Percentiles rank a stretch among this genome's conserved stretches.
These are phyloP conservation scores for Pyrocephalus nanus DNA, from an alignment of 2,797 vertebrate genomes.

Conservation along the genomic window DNA sequence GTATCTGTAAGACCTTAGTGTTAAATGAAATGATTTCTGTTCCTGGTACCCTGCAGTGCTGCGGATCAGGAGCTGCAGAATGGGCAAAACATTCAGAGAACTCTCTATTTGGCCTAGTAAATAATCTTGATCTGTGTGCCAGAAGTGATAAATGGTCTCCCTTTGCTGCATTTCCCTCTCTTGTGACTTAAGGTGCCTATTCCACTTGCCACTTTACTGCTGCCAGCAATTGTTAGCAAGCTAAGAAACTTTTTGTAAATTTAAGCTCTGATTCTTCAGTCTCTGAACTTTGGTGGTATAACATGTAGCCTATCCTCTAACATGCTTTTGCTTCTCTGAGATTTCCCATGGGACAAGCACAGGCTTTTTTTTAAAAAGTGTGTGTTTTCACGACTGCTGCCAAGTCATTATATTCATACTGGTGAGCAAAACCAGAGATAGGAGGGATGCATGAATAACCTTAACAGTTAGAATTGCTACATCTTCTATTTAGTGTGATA, in stretches of 20 bases:
- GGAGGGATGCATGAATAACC: neutral
- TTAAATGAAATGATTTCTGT: neutral
- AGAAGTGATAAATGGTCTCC: neutral
- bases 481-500: neutral
- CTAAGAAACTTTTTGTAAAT: neutral
- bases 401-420: neutral
- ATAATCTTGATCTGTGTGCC: neutral
- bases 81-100: neutral
- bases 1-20: neutral
- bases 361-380: fast-evolving
- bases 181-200: neutral
- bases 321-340: neutral
- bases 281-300: neutral
- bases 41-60: neutral
- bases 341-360: neutral
- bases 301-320: neutral
- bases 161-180: neutral
- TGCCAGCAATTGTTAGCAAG: neutral
- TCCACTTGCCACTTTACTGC: neutral
- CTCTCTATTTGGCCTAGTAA: neutral
- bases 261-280: neutral
- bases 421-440: neutral
- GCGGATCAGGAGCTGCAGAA: neutral
- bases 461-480: neutral
- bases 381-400: neutral